Evolutionary conservation across 2,113 vertebrate species (phyloP), one percentile per base, ranked within the genome.

Genomic region (Pteronura brasiliensis): DNA sequence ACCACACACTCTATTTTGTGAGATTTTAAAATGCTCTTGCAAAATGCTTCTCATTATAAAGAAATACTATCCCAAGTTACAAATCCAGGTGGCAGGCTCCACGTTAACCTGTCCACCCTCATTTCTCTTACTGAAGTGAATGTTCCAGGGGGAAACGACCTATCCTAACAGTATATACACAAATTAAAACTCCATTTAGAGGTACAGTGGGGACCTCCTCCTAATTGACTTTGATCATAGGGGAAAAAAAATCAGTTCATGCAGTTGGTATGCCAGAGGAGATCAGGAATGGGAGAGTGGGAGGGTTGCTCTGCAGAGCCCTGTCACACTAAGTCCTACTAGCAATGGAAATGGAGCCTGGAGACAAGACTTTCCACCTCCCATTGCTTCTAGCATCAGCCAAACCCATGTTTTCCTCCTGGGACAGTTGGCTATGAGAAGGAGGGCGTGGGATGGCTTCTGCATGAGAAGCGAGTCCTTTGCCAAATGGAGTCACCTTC

Each of bases 141-240:
- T 97, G 88, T 82, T 96, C 97, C 96, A 88, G 21, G 95, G 98
- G 98, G 98, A 97, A 94, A 93, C 95, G 88, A 49, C 92, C 96
- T 98, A 93, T 97, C 98, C 97, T 98, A 96, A 97, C 98, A 98
- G 98, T 97, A 97, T 95, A 96, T 93, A 97, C 97, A 98, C 98
- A 98, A 98, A 98, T 99, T 98, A 99, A 98, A 99, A 96, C 97
- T 98, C 97, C 95, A 97, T 98, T 98, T 98, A 97, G 97, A 97
- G 84, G 93, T 98, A 90, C 93, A 94, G 94, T 95, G 94, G 89
- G 98, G 97, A 98, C 98, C 84, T 52, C 96, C 89, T 97, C 96
- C 79, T 98, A 98, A 98, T 95, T 98, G 98, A 98, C 98, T 99
- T 98, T 98, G 97, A 98, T 98, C 83, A 27, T 92, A 72, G 90